Percentiles rank a stretch among this genome's conserved stretches.
These are phyloP conservation scores for Nipponacmea schrenckii DNA, from an alignment of 2,888 invertebrate genomes.

Conservation along the genomic window DNA sequence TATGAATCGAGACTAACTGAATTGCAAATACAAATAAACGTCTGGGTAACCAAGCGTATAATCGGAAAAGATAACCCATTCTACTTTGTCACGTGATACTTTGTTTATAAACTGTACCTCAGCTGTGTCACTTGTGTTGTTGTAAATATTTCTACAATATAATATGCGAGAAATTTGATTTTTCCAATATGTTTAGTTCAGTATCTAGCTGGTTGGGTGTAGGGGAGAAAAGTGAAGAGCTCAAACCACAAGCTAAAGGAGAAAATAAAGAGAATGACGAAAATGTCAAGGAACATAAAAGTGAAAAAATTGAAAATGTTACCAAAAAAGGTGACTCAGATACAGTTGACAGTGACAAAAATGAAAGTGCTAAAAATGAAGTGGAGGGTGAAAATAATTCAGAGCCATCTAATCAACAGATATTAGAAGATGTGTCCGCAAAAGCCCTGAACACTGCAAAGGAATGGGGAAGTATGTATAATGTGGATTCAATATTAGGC, in stretches of 20 bases:
- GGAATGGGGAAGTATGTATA: constrained; percentile 64
- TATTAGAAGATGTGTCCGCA: constrained; percentile 62
- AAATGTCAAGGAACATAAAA: constrained; percentile 20
- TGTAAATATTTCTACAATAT: no score
- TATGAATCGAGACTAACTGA: no score
- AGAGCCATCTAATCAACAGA: constrained; percentile 46
- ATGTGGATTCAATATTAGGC: neutral
- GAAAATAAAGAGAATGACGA: constrained; percentile 39
- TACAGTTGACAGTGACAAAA: constrained; percentile 17
- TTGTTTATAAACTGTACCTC: no score
- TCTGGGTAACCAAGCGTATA: no score
- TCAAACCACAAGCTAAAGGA: constrained; percentile 31
- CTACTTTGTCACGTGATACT: no score
- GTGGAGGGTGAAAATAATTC: constrained; percentile 39
- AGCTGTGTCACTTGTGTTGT: no score
- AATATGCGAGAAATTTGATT: no score
- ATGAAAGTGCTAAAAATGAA: constrained; percentile 10
- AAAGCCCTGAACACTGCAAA: constrained; percentile 64
- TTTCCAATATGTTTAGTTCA: constrained; percentile 49
- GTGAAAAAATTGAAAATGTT: constrained; percentile 35
- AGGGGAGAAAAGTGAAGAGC: constrained; percentile 43
- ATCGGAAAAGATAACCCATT: no score
- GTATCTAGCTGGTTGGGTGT: constrained; percentile 59
- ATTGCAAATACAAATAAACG: no score
- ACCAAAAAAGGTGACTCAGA: constrained; percentile 25